A percentile compares a stretch with the other conserved stretches of the same genome.
Evolutionary conservation across 2,797 vertebrate genomes (phyloP).

Genomic region (Xyrichtys novacula): DNA sequence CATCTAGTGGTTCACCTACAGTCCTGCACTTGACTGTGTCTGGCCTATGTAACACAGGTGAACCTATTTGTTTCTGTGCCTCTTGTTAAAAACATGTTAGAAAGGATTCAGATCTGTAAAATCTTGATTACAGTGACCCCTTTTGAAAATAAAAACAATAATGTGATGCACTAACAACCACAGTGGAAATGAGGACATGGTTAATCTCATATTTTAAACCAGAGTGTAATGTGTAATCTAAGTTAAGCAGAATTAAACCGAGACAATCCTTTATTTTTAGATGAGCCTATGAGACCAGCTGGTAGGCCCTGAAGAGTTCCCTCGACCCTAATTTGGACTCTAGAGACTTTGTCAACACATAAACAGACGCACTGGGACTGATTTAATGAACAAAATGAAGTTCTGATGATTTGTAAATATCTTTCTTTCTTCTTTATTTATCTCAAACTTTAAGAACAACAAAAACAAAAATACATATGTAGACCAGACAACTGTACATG

Average conservation of each 20-base stretch:
- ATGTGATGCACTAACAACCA: background rate
- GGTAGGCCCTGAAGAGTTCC: background rate
- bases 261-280: background rate
- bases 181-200: background rate
- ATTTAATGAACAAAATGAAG: constrained; percentile 1
- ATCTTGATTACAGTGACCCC: background rate
- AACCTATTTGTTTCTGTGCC: background rate
- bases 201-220: background rate
- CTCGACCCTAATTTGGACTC: background rate
- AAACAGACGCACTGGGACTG: background rate
- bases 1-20: constrained; percentile 49
- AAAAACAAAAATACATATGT: no score
- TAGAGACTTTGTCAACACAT: background rate
- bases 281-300: background rate
- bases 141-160: background rate
- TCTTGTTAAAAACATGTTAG: background rate
- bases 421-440: no score
- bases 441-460: no score
- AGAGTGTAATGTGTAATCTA: background rate
- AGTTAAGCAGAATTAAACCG: background rate
- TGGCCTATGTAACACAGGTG: background rate
- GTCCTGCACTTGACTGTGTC: constrained; percentile 15
- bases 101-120: background rate
- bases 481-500: no score
- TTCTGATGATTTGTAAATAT: no score